Base-by-base conservation (phyloP, 2,888 invertebrate genomes). In the Camptogramma bilineatum region DNA sequence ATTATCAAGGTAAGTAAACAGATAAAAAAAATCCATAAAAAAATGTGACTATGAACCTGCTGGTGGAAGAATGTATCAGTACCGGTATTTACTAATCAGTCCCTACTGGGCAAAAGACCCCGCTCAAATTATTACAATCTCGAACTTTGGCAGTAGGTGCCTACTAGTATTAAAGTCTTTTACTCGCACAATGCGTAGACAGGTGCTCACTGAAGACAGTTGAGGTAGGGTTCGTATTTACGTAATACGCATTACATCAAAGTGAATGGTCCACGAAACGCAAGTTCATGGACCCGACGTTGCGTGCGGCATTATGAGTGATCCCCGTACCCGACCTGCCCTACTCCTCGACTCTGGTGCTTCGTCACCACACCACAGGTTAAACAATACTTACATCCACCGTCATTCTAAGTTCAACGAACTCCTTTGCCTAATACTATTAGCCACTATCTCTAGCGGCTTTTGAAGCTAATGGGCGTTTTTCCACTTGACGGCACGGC, bases 301-400 rank as follows among this genome's bases (percentile, higher is more conserved):
- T 62, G 72, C 78, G 79, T 76, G 73, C 68, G 72, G 69, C 73
- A 73, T 73, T 70, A 70, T 72, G 71, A 64, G 73, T 67, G 74
- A 72, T 57, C 42, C 77, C 77, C 77, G 73, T 66, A 73, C 82
- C 68, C 76, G 84, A 85, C 85, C 85, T 85, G 80, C 84, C 85
- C 66, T 78, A 84, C 79, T 71, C 68, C 69, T 69, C 62, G 52
- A 52, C 34, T 39, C 34, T 65, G n/a, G n/a, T n/a, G 42, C 56
- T 68, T 64, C 78, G 75, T 72, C 76, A 75, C 55, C 60, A 46
- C 53, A 24, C 34, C 34, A 39, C 34, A 39, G 34, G 34, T 39
- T 39, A 39, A 39, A 39, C 13, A 39, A 39, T 39, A 39, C 34
- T 39, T 13, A 21, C 3, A 39, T 10, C 13, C 34, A 13, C 60